phyloP scores from a whole-genome alignment of 1,140 invertebrate genomes.

The Ptiloglossa arizonensis region DNA sequence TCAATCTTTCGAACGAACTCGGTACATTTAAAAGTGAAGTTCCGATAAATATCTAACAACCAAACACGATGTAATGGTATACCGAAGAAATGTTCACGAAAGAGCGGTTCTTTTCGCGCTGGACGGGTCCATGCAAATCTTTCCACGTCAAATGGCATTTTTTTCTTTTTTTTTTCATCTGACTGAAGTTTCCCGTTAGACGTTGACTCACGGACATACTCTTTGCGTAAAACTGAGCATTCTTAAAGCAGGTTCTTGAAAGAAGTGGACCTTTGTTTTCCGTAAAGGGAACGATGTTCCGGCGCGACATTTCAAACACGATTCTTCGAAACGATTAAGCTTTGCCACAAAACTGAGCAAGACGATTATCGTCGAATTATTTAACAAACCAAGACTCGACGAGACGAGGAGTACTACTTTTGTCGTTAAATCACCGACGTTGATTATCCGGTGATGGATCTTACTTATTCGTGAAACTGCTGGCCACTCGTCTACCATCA shows the following conservation, averaged over 20 bases:
- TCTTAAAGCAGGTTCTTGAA: neutral
- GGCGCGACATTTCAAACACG: too few relatives aligned
- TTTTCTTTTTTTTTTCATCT: constrained; percentile 28
- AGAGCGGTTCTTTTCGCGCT: neutral
- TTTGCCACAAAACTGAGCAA: too few relatives aligned
- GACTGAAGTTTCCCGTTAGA: constrained; percentile 52
- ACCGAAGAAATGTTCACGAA: neutral
- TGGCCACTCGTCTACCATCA: constrained; percentile 8
- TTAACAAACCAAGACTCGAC: too few relatives aligned
- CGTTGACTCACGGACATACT: constrained; percentile 48
- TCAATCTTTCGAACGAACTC: neutral
- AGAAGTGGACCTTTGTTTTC: neutral
- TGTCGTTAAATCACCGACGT: neutral
- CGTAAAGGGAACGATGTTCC: neutral
- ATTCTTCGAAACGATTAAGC: too few relatives aligned
- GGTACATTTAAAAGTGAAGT: neutral
- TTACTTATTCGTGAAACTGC: neutral
- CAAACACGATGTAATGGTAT: neutral
- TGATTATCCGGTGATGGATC: constrained; percentile 24
- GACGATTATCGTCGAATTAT: too few relatives aligned
- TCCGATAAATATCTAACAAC: neutral
- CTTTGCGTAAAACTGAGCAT: constrained; percentile 34
- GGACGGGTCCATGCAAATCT: constrained; percentile 29
- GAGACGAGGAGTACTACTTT: too few relatives aligned
- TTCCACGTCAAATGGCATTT: constrained; percentile 42